A percentile compares a stretch with the other conserved stretches of the same genome.
These are phyloP conservation scores for Plecturocebus donacophilus DNA, from an alignment of 2,113 vertebrate genomes.

Conservation along the genomic window DNA sequence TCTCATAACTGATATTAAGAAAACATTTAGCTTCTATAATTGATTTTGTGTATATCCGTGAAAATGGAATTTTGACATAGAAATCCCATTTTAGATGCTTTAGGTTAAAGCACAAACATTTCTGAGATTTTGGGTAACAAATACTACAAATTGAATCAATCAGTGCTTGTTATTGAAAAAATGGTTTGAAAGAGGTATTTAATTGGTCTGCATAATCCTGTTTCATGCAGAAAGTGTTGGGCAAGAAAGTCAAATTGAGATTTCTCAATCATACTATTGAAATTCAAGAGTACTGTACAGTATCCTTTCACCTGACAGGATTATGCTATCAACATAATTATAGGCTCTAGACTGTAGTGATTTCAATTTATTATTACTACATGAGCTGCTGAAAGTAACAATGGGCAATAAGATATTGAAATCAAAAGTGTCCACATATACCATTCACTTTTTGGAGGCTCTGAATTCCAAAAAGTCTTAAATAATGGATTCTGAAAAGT, in stretches of 20 bases:
- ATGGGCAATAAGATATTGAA: not conserved
- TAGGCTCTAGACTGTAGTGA: not conserved
- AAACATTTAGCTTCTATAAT: slow-evolving; percentile 49
- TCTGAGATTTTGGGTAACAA: slow-evolving; percentile 28
- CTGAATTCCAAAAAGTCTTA: not conserved
- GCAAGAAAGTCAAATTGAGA: slow-evolving; percentile 8
- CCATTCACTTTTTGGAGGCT: not conserved
- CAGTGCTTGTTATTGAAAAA: slow-evolving; percentile 7
- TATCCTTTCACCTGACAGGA: not conserved
- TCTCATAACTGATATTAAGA: slow-evolving; percentile 54
- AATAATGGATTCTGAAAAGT: not conserved
- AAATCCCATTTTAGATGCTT: slow-evolving; percentile 13
- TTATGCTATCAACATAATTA: slow-evolving; percentile 17
- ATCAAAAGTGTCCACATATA: not conserved
- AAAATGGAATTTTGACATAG: slow-evolving; percentile 49
- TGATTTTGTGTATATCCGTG: slow-evolving; percentile 15
- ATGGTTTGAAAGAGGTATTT: slow-evolving; percentile 21
- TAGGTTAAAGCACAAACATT: slow-evolving; percentile 70
- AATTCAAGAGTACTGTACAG: not conserved
- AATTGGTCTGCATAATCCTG: slow-evolving; percentile 37
- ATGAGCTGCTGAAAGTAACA: not conserved
- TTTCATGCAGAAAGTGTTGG: slow-evolving; percentile 44
- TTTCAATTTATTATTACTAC: not conserved
- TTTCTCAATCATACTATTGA: not conserved
- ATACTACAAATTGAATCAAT: slow-evolving; percentile 44